A percentile compares a stretch with the other conserved stretches of the same genome.
Conservation (phyloP, 2,888 invertebrate species). For the Lobophora halterata region DNA sequence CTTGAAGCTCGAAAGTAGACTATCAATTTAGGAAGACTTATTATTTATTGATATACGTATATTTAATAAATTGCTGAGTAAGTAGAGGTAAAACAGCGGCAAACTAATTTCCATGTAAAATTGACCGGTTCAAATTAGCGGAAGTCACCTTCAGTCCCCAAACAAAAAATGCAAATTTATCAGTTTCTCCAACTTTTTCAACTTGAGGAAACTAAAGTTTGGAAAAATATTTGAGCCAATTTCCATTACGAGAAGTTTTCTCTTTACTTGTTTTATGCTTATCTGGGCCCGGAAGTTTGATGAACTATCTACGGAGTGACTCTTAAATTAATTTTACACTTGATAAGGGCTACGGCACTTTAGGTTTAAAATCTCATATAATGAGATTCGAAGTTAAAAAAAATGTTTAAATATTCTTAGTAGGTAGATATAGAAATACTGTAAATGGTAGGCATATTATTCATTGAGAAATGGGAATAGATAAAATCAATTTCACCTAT, state of each 20-base stretch:
- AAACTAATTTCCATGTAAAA: constrained; percentile 8
- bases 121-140: no score
- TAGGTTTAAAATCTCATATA: constrained; percentile 7
- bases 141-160: constrained; percentile 18
- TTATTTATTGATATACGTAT: no score
- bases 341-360: constrained; percentile 42
- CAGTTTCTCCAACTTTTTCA: constrained; percentile 19
- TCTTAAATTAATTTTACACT: constrained; percentile 64
- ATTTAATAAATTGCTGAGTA: no score
- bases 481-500: constrained; percentile 1
- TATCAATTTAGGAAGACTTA: no score
- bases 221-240: constrained; percentile 31
- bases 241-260: constrained; percentile 30
- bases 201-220: constrained; percentile 21
- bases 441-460: no score
- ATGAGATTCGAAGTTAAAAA: not conserved
- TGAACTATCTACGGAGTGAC: constrained; percentile 54
- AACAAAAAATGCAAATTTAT: constrained; percentile 22
- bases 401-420: not conserved
- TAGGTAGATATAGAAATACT: not conserved
- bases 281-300: constrained; percentile 54
- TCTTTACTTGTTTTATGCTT: constrained; percentile 52
- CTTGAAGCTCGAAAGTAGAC: no score
- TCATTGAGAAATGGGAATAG: no score
- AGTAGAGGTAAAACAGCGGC: not conserved